Base-by-base conservation (phyloP, 37 sponge, comb jelly and placozoan species). In the Cliona cf. orientalis region DNA sequence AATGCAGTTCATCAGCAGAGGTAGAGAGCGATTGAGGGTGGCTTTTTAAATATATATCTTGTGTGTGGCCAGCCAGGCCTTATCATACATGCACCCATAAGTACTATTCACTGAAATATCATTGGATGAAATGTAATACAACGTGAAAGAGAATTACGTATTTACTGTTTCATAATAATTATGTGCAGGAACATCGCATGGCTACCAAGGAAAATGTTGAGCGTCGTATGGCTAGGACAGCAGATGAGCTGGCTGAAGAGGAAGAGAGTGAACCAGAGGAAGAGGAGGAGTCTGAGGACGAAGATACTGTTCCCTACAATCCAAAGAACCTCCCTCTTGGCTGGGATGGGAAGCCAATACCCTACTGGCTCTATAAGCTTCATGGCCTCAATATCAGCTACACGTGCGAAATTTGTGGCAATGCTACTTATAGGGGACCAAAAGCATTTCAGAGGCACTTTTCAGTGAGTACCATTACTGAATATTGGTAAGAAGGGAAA, bases 311-410 rank as follows among this genome's bases (percentile, higher is more conserved):
- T 0, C 91, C 92, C 23, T 99, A 99, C 76, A 99, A 99, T 62
- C 99, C 99, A 0, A 99, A 99, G 89, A 96, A 96, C 87, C 89
- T 99, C 6, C 99, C 97, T 23, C 90, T 99, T 61, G 99, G 97
- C 49, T 99, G 97, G 97, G 99, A 99, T 74, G 99, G 99, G 1
- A 98, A 98, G 91, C 99, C 99, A 23, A 99, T 99, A 17, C 99
- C 99, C 0, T 99, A 99, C 88, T 99, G 99, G 99, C 68, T 99
- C 36, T 99, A 99, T 93, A 99, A 99, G 80, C 85, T 99, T 5
- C 99, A 99, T 64, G 99, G 99, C 22, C 91, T 99, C 41, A 99
- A 99, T 83, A 74, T 99, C 78, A 89, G 75, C 69, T 99, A 97
- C 75, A 68, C 87, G 67, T 99, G 99, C 83, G 99, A 99, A 72